These are phyloP conservation scores for Trichoplax adhaerens DNA, from an alignment of 37 sponge, comb jelly and placozoan species.

Conservation along the genomic window DNA sequence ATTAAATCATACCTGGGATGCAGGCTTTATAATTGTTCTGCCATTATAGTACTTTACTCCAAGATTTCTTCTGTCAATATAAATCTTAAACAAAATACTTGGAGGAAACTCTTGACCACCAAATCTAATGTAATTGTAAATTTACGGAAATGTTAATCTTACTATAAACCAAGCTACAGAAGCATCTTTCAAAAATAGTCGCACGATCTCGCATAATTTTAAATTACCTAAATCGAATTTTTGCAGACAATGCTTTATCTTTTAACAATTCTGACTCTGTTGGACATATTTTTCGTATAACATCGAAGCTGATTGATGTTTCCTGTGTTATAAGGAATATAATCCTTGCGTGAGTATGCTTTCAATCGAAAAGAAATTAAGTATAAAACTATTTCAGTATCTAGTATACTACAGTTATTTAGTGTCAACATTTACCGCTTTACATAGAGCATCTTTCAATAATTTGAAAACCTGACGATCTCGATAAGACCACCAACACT, in stretches of 20 bases:
- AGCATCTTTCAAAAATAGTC: neutral
- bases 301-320: constrained; percentile 9
- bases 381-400: no score
- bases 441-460: constrained; percentile 68
- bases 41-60: constrained; percentile 68
- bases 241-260: constrained; percentile 71
- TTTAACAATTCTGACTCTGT: constrained; percentile 59
- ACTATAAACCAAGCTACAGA: constrained; percentile 1
- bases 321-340: no score
- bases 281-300: constrained; percentile 65
- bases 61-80: constrained; percentile 29
- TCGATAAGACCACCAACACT: constrained; percentile 51
- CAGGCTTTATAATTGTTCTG: constrained; percentile 63
- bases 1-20: constrained; percentile 28
- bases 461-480: constrained; percentile 53
- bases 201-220: neutral
- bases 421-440: constrained; percentile 77
- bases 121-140: constrained; percentile 27
- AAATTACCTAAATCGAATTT: constrained; percentile 60
- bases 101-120: constrained; percentile 82
- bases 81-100: constrained; percentile 75
- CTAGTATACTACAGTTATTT: neutral
- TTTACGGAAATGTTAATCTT: neutral
- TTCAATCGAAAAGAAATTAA: no score
- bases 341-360: no score